Conservation (phyloP, 2,888 invertebrate species). For the Coleophora flavipennella region DNA sequence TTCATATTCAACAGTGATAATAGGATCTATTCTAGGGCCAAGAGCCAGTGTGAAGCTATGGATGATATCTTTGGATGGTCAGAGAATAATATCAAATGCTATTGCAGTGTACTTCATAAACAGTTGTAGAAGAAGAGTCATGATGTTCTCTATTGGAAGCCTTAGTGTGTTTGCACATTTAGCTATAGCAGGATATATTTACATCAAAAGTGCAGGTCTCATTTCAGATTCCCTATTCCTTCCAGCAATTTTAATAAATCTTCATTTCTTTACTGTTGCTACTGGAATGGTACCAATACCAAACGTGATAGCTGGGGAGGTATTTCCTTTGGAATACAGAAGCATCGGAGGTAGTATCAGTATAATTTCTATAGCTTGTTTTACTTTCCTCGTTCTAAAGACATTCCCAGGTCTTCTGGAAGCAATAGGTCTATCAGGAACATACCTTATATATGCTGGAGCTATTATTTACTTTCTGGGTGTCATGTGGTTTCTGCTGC, state of each 20-base stretch:
- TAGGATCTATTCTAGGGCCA: slow-evolving; percentile 69
- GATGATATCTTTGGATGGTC: slow-evolving; percentile 75
- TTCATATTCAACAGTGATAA: slow-evolving; percentile 76
- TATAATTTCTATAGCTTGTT: slow-evolving; percentile 66
- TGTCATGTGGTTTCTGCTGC: slow-evolving; percentile 69
- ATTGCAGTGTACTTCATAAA: slow-evolving; percentile 73
- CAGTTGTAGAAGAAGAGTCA: slow-evolving; percentile 69
- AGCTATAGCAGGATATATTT: slow-evolving; percentile 56
- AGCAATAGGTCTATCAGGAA: slow-evolving; percentile 63
- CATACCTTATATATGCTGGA: slow-evolving; percentile 72
- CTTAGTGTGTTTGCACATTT: slow-evolving; percentile 71
- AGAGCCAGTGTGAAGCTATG: slow-evolving; percentile 74
- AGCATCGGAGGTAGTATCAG: slow-evolving; percentile 76
- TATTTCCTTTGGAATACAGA: slow-evolving; percentile 74
- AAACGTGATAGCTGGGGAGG: slow-evolving; percentile 79
- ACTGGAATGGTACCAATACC: slow-evolving; percentile 76
- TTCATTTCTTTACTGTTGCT: slow-evolving; percentile 69
- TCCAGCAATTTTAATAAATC: slow-evolving; percentile 58
- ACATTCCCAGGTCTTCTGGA: slow-evolving; percentile 69
- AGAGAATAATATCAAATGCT: slow-evolving; percentile 72
- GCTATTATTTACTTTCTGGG: slow-evolving; percentile 62
- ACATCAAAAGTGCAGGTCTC: slow-evolving; percentile 25
- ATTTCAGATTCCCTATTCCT: slow-evolving; percentile 42
- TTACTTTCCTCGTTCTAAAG: slow-evolving; percentile 76
- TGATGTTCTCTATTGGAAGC: slow-evolving; percentile 71